Base-by-base conservation (phyloP, 1,140 invertebrate genomes). In the Zaprionus lachaisei region DNA sequence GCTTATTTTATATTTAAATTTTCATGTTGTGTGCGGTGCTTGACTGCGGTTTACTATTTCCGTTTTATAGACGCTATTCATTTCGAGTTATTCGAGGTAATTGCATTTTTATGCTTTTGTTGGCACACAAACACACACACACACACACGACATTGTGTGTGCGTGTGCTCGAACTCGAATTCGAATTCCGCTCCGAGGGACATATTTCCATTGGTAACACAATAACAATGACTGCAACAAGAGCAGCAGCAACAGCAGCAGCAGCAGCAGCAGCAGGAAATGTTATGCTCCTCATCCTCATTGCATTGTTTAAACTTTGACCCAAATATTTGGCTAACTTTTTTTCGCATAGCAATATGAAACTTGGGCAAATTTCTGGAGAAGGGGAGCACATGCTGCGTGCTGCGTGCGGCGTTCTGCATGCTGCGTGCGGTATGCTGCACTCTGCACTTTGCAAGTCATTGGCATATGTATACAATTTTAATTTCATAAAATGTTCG, bases 61-160 rank as follows among this genome's bases (percentile, higher is more conserved):
- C 73, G 57, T 72, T 83, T 67, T 64, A 80, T 83, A 70, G 58
- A 63, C 69, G 65, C 80, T 74, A 87, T 87, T 86, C 83, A 87
- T 83, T 83, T 63, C n/a, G 15, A 51, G 37, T 62, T 49, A 47
- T 77, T 63, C 47, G 63, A 58, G 72, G 85, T 89, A 89, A 89
- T 89, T 90, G 85, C 85, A 90, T 90, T 89, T 89, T 84, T 90
- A 85, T 85, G 81, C 79, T 74, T 77, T 84, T 84, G 78, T 80
- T 81, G 47, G 58, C 64, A n/a, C 63, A 41, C 17, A 14, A 67
- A 68, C 41, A 69, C 47, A 68, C 54, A 69, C 47, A 68, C 54
- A 69, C 34, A 12, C 14, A 55, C 57, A 72, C 55, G 82, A 79
- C 82, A 78, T 41, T 68, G 51, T 26, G 57, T 57, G 62, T 17